These are phyloP conservation scores for Gymnothorax javanicus DNA, from an alignment of 2,797 vertebrate genomes.

Conservation along the genomic window DNA sequence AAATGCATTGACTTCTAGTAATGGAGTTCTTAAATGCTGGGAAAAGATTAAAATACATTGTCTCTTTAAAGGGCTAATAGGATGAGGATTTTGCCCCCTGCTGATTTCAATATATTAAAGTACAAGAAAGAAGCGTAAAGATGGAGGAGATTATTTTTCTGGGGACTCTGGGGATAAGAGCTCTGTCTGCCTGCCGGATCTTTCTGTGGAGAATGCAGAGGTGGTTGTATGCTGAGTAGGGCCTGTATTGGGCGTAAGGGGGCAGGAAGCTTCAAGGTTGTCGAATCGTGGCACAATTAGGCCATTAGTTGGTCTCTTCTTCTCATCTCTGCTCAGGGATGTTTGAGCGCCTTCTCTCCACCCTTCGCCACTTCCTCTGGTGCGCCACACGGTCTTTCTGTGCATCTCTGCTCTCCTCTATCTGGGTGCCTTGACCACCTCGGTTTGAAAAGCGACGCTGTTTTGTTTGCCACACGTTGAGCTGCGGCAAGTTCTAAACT, in stretches of 20 bases:
- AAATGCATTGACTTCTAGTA: background rate
- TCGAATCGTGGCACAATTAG: conserved; percentile 78
- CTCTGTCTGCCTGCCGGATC: background rate
- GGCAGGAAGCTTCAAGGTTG: conserved; percentile 75
- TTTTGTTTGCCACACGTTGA: background rate
- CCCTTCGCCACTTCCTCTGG: conserved; percentile 81
- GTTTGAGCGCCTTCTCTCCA: conserved; percentile 66
- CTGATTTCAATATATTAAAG: no score
- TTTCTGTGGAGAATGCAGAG: background rate
- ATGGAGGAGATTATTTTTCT: background rate
- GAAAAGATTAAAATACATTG: background rate
- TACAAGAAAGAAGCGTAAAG: no score
- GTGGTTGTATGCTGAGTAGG: conserved; percentile 7
- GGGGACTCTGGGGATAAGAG: background rate
- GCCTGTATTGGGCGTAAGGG: background rate
- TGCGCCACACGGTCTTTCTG: conserved; percentile 42
- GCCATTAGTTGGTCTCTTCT: conserved; percentile 62
- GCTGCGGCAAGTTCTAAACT: background rate
- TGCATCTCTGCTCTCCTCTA: conserved; percentile 37
- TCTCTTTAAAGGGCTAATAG: no score
- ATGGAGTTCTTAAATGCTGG: background rate
- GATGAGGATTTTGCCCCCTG: no score
- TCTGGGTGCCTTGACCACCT: background rate
- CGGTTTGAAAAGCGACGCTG: background rate
- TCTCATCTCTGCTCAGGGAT: conserved; percentile 69